A percentile compares a stretch with the other conserved stretches of the same genome.
Evolutionary conservation across 2,797 vertebrate species (phyloP).

Genomic region (Cryptoblepharus egeriae): DNA sequence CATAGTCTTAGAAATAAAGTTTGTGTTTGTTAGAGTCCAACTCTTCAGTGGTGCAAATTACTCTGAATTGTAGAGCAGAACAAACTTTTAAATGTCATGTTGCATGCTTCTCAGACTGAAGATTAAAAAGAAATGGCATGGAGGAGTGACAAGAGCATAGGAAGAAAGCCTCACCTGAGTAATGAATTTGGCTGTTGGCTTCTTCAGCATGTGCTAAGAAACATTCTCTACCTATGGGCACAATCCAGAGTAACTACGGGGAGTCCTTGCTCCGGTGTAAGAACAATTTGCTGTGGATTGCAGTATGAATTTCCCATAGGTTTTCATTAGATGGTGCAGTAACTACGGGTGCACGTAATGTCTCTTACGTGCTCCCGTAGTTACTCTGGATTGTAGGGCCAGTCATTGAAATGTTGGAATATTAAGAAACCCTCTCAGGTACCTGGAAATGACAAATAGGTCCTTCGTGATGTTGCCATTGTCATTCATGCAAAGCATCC

Average conservation of each 20-base stretch:
- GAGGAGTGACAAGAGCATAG: neutral
- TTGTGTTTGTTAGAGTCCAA: conserved; percentile 9
- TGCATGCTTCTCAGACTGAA: neutral
- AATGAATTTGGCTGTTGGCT: neutral
- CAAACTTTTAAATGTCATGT: neutral
- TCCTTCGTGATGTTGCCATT: neutral
- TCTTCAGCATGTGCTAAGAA: neutral
- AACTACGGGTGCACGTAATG: no score
- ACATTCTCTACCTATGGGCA: neutral
- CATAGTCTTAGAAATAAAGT: neutral
- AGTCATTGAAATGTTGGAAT: neutral
- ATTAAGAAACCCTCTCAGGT: neutral
- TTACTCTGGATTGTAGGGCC: no score
- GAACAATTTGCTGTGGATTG: no score
- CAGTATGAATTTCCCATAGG: no score
- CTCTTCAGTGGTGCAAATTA: neutral
- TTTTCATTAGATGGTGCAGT: no score
- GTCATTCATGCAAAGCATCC: neutral
- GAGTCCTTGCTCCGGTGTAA: no score
- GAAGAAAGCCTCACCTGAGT: neutral
- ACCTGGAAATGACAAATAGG: neutral
- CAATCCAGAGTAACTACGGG: no score
- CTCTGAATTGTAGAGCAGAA: neutral
- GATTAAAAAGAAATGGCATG: neutral
- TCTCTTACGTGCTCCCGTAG: no score